Evolutionary conservation across 2,888 invertebrate genomes (phyloP).

Genomic region (Rhodophaea formosa): DNA sequence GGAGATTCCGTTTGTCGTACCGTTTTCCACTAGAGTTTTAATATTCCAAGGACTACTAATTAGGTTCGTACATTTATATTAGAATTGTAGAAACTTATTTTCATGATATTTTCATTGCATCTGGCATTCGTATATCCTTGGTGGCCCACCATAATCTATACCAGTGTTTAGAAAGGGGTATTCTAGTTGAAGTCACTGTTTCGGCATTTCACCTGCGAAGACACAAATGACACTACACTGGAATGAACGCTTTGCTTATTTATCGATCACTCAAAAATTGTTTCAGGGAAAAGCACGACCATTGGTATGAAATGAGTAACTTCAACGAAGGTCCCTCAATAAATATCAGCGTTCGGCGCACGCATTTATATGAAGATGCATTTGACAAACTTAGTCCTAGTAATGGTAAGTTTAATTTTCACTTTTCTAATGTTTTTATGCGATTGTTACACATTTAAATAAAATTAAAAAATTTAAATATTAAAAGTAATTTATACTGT

Average conservation of each 20-base stretch:
- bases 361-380: slow-evolving; percentile 98
- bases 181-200: not conserved
- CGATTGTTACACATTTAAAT: no score
- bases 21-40: slow-evolving; percentile 93
- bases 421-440: not conserved
- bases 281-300: slow-evolving; percentile 83
- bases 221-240: no score
- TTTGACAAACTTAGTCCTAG: slow-evolving; percentile 95
- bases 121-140: not conserved
- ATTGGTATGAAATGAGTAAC: slow-evolving; percentile 87
- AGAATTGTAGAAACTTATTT: not conserved
- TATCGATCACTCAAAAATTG: not conserved
- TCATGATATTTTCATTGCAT: not conserved
- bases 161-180: not conserved
- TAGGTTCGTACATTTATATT: slow-evolving; percentile 45
- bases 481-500: no score
- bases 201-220: not conserved
- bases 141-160: not conserved
- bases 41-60: slow-evolving; percentile 88
- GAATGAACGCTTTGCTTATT: no score
- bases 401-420: slow-evolving; percentile 84
- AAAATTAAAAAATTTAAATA: not conserved
- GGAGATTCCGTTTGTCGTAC: slow-evolving; percentile 96
- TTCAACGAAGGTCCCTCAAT: slow-evolving; percentile 89
- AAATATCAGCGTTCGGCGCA: slow-evolving; percentile 89